Evolutionary conservation across 2,888 invertebrate species (phyloP).

Genomic region (Cryptosula pallasiana): DNA sequence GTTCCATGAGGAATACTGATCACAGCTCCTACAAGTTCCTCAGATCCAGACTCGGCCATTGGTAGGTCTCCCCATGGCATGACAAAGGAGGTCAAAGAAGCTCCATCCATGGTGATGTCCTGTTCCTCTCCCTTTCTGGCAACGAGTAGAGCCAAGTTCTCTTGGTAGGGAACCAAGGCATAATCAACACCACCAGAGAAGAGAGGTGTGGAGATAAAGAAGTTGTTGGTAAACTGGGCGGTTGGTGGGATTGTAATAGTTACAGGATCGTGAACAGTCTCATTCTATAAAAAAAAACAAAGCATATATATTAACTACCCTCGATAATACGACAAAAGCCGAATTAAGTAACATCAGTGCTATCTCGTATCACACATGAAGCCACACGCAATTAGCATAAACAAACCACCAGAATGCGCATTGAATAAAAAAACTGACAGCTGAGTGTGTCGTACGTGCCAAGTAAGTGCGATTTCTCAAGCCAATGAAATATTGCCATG

Average conservation of each 20-base stretch:
- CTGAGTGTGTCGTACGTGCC: too few species aligned
- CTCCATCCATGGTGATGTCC: not conserved
- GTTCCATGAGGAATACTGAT: not conserved
- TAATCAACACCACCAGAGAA: not conserved
- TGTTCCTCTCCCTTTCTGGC: constrained; percentile 8
- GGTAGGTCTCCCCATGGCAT: constrained; percentile 7
- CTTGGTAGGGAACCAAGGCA: not conserved
- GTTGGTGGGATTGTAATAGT: constrained; percentile 19
- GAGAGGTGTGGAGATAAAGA: constrained; percentile 16
- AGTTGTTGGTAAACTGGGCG: constrained; percentile 22
- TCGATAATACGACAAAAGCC: too few species aligned
- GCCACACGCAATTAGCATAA: too few species aligned
- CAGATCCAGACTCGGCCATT: not conserved
- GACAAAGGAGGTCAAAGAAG: not conserved
- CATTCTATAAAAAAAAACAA: constrained; percentile 14
- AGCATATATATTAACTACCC: too few species aligned
- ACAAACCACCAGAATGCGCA: too few species aligned
- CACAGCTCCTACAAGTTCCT: not conserved
- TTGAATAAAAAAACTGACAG: too few species aligned
- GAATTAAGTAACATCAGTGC: too few species aligned
- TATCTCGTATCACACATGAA: too few species aligned
- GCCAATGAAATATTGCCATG: too few species aligned
- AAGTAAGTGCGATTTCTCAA: too few species aligned
- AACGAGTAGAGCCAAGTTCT: constrained; percentile 10
- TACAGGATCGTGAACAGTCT: constrained; percentile 10